Percentiles rank a stretch among this genome's conserved stretches.
Evolutionary conservation across 2,888 invertebrate genomes (phyloP).

Genomic region (Ecdyonurus torrentis): DNA sequence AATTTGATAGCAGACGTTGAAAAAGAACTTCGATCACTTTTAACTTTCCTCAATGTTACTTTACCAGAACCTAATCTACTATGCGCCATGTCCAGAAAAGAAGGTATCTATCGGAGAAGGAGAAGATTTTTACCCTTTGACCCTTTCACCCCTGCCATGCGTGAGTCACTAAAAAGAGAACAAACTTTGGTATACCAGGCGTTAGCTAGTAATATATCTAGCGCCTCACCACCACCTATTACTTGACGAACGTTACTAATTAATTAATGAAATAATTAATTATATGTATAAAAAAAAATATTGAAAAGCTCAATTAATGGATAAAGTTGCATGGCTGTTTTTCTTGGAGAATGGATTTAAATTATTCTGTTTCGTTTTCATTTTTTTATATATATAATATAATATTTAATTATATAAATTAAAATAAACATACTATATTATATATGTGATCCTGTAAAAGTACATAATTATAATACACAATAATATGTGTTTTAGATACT

Average conservation of each 20-base stretch:
- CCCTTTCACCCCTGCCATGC: conserved; percentile 49
- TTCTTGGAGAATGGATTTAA: too few species aligned
- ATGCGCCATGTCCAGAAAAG: conserved; percentile 41
- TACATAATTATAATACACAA: too few species aligned
- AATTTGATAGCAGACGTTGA: conserved; percentile 43
- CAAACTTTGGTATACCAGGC: conserved; percentile 31
- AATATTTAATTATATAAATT: too few species aligned
- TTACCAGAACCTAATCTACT: conserved; percentile 22
- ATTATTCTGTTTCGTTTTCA: too few species aligned
- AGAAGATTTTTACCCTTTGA: conserved; percentile 45
- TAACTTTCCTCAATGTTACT: conserved; percentile 37
- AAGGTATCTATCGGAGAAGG: conserved; percentile 56
- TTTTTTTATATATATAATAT: too few species aligned
- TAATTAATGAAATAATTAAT: too few species aligned
- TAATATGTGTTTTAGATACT: too few species aligned
- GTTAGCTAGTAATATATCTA: not conserved
- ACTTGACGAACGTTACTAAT: not conserved
- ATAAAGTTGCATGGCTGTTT: too few species aligned
- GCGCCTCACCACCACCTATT: not conserved
- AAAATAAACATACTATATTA: too few species aligned
- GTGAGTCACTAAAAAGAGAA: conserved; percentile 28
- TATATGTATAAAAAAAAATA: too few species aligned
- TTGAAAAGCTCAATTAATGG: too few species aligned
- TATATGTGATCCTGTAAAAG: too few species aligned
- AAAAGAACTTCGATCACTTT: conserved; percentile 35